A percentile compares a stretch with the other conserved stretches of the same genome.
These are phyloP conservation scores for Meghimatium bilineatum DNA, from an alignment of 2,888 invertebrate genomes.

Conservation along the genomic window DNA sequence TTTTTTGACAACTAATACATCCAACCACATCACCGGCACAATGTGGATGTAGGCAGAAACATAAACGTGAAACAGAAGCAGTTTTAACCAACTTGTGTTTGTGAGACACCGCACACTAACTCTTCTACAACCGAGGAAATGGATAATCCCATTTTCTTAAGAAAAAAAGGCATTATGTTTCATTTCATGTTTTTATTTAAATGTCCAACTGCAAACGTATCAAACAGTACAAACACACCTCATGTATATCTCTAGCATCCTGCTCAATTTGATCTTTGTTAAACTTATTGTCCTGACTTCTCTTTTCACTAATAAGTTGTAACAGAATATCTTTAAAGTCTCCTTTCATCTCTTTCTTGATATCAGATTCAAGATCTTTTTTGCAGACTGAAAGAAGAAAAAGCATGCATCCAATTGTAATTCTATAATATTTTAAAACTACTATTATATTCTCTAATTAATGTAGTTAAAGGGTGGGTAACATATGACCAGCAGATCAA, in stretches of 20 bases:
- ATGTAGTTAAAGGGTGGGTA: too few relatives aligned
- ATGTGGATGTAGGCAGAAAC: too few relatives aligned
- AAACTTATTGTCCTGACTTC: slow-evolving; percentile 59
- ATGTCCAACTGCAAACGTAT: not conserved
- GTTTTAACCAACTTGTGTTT: too few relatives aligned
- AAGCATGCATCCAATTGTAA: not conserved
- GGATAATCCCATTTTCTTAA: too few relatives aligned
- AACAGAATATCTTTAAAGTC: slow-evolving; percentile 63
- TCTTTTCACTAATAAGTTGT: slow-evolving; percentile 57
- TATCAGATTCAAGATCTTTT: slow-evolving; percentile 38
- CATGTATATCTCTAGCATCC: slow-evolving; percentile 67
- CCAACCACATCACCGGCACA: too few relatives aligned
- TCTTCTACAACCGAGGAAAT: too few relatives aligned
- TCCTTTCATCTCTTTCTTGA: slow-evolving; percentile 58
- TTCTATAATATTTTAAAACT: not conserved
- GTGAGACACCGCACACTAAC: too few relatives aligned
- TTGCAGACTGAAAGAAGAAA: slow-evolving; percentile 31
- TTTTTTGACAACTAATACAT: too few relatives aligned
- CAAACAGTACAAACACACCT: slow-evolving; percentile 51
- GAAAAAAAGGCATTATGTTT: too few relatives aligned
- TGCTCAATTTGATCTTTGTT: slow-evolving; percentile 63
- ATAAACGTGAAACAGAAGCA: too few relatives aligned
- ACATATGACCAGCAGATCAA: too few relatives aligned
- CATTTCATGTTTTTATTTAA: not conserved
- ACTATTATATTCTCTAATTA: too few relatives aligned